phyloP scores from a whole-genome alignment of 1,140 invertebrate species.

The Atta colombica region DNA sequence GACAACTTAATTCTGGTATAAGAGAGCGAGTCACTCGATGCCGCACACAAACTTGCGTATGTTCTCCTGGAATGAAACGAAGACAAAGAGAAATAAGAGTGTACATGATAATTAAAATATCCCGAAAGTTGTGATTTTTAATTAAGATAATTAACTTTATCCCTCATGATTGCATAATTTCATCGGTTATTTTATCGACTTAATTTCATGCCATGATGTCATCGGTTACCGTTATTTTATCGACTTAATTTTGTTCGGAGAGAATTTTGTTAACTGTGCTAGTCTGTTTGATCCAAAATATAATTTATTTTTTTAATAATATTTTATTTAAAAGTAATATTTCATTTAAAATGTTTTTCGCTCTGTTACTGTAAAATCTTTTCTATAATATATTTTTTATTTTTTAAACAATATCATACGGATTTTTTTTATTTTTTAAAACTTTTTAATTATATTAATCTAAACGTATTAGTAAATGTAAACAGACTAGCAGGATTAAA shows the following conservation, averaged over 20 bases:
- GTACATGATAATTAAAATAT: neutral
- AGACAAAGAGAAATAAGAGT: neutral
- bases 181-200: neutral
- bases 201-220: too few relatives aligned
- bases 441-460: too few relatives aligned
- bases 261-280: neutral
- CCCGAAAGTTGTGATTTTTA: neutral
- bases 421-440: too few relatives aligned
- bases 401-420: too few relatives aligned
- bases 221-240: too few relatives aligned
- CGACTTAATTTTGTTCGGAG: neutral
- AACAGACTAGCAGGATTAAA: neutral
- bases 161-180: neutral
- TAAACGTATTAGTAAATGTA: too few relatives aligned
- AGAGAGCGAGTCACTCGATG: slow-evolving; percentile 13
- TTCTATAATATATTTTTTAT: too few relatives aligned
- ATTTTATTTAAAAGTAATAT: too few relatives aligned
- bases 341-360: too few relatives aligned
- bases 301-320: too few relatives aligned
- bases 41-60: slow-evolving; percentile 1
- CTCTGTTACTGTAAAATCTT: too few relatives aligned
- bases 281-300: too few relatives aligned
- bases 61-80: neutral
- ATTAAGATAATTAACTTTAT: slow-evolving; percentile 12
- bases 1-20: slow-evolving; percentile 82